Percentiles rank a stretch among this genome's conserved stretches.
These are phyloP conservation scores for Numida meleagris DNA, from an alignment of 2,113 vertebrate species.

Conservation along the genomic window DNA sequence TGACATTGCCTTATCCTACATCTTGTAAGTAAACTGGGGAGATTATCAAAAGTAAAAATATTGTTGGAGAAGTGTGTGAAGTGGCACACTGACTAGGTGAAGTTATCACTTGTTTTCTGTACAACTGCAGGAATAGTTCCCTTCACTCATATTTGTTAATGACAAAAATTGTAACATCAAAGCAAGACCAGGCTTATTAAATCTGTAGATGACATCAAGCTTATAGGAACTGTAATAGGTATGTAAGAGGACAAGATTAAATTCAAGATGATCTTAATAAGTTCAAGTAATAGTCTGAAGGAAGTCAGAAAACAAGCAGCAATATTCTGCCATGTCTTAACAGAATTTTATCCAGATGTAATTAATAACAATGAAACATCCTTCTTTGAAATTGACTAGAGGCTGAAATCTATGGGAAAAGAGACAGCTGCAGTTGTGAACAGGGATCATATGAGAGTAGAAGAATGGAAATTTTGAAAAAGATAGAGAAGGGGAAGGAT, in stretches of 20 bases:
- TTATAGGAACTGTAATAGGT: background rate
- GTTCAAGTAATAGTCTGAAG: background rate
- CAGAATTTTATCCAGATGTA: background rate
- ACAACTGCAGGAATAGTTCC: background rate
- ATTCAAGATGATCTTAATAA: background rate
- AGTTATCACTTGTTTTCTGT: background rate
- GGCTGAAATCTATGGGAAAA: background rate
- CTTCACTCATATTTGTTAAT: background rate
- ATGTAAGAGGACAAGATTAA: background rate
- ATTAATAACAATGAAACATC: background rate
- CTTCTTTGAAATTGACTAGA: background rate
- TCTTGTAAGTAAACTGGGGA: background rate
- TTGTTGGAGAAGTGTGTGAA: background rate
- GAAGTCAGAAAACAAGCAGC: background rate
- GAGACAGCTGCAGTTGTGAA: background rate
- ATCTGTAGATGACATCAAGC: background rate
- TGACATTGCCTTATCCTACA: background rate
- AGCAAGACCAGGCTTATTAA: background rate
- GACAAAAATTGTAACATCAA: background rate
- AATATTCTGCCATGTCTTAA: background rate
- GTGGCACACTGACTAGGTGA: background rate
- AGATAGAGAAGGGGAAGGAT: background rate
- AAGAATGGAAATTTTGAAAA: background rate
- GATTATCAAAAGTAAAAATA: background rate
- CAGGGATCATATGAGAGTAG: background rate